Base-by-base conservation (phyloP, 2,888 invertebrate species). In the Lysandra bellargus region DNA sequence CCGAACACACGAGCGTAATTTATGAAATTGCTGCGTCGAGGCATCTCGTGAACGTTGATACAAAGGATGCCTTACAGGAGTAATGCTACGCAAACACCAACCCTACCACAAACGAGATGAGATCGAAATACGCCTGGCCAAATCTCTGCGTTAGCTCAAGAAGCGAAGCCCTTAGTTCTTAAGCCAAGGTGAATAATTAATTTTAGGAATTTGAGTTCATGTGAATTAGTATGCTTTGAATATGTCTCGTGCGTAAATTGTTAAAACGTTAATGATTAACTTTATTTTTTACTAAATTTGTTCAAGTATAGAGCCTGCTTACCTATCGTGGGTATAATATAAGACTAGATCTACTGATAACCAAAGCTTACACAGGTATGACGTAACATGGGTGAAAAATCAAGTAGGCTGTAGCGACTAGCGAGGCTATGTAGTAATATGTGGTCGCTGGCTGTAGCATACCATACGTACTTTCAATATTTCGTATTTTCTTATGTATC, bases 21-120 rank as follows among this genome's bases (percentile, higher is more conserved):
- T 90, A 88, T 87, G 87, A 89, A 88, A 89, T 89, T 87, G 87
- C 86, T 83, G 83, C 84, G 82, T 83, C 79, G 83, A 85, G 57
- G 23, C 30, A 53, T 75, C 75, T n/a, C 74, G 23, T 64, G 23
- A 61, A 61, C 61, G 61, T 37, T 37, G 77, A 78, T 69, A 80
- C 82, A 80, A 82, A 80, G 79, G 78, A 82, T 57, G 72, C 9
- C 57, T 79, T 76, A 49, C 9, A 44, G 53, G 53, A 33, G 3
- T 37, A 33, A 37, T 69, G 33, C 33, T 6, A 33, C 12, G 69
- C 37, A 37, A 17, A 69, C 33, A 33, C 0, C 69, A 33, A 14
- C 37, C 33, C 37, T 69, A 33, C 17, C 30, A 14, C 33, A 33
- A 33, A 57, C 17, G 30, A 12, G 30, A 57, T 53, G 37, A 76